These are phyloP conservation scores for Neodontobutis hainanensis DNA, from an alignment of 2,113 vertebrate species.

Conservation along the genomic window DNA sequence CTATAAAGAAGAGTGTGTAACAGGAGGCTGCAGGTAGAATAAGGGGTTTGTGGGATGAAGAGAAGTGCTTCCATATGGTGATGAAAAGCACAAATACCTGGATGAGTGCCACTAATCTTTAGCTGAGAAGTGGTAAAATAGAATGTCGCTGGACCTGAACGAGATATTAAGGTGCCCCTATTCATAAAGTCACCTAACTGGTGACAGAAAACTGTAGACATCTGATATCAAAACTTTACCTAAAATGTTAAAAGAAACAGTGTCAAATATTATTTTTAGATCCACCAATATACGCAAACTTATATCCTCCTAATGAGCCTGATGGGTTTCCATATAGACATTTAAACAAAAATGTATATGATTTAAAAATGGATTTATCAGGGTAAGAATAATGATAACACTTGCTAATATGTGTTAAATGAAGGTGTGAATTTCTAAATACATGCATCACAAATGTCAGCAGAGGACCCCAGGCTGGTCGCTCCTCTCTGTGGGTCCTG, in stretches of 20 bases:
- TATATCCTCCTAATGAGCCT: no score
- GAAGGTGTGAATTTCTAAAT: no score
- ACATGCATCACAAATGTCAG: conserved; percentile 49
- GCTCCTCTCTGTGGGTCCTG: conserved; percentile 37
- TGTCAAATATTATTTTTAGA: no score
- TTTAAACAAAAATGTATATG: no score
- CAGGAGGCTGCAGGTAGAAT: conserved; percentile 23
- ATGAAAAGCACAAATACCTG: conserved; percentile 72
- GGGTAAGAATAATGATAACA: not conserved
- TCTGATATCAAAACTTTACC: no score
- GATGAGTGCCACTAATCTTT: conserved; percentile 74
- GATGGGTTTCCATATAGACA: no score
- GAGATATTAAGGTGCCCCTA: not conserved
- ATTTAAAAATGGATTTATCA: conserved; percentile 5
- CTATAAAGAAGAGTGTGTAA: conserved; percentile 61
- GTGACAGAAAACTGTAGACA: not conserved
- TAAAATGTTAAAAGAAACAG: no score
- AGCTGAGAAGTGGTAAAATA: conserved; percentile 55
- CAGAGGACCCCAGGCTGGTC: conserved; percentile 21
- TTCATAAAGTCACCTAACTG: no score
- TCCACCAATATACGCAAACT: no score
- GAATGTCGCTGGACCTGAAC: conserved; percentile 14
- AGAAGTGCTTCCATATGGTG: conserved; percentile 76
- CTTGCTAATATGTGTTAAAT: no score
- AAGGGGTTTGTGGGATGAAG: conserved; percentile 53